phyloP scores from a whole-genome alignment of 1,140 invertebrate species.

The Solenopsis invicta region DNA sequence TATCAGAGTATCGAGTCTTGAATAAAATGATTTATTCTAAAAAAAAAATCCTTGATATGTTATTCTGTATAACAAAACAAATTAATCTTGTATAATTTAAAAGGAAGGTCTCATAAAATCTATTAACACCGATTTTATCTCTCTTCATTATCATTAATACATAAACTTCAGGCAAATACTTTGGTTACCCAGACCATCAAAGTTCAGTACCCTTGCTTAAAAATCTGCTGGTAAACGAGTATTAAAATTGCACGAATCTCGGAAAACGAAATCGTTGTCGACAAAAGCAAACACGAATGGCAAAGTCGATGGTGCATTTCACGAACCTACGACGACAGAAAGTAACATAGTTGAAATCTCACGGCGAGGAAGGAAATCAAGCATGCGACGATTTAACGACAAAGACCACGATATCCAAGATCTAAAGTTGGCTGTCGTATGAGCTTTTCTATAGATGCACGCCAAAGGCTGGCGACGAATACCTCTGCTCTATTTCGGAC shows the following conservation, averaged over 20 bases:
- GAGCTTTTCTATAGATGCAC: constrained; percentile 47
- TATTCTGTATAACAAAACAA: background rate
- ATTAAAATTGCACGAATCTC: constrained; percentile 18
- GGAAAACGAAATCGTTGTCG: constrained; percentile 15
- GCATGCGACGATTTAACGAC: constrained; percentile 69
- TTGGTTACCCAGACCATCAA: background rate
- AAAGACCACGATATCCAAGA: constrained; percentile 60
- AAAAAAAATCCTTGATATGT: background rate
- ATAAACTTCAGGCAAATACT: background rate
- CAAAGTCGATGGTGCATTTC: constrained; percentile 39
- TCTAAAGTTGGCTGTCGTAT: constrained; percentile 67
- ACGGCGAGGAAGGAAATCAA: constrained; percentile 57
- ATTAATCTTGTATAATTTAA: background rate
- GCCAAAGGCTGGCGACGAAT: constrained; percentile 42
- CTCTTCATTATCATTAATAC: background rate
- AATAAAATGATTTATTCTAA: background rate
- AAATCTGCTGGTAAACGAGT: background rate
- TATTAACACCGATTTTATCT: background rate
- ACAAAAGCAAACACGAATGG: constrained; percentile 6
- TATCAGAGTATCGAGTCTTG: background rate
- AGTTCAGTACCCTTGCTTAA: background rate
- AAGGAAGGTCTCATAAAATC: background rate
- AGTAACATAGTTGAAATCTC: constrained; percentile 54
- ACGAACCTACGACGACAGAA: constrained; percentile 10
- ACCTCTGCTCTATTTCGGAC: constrained; percentile 54